phyloP scores from a whole-genome alignment of 1,140 invertebrate genomes.

The Eupristina koningsbergeri region DNA sequence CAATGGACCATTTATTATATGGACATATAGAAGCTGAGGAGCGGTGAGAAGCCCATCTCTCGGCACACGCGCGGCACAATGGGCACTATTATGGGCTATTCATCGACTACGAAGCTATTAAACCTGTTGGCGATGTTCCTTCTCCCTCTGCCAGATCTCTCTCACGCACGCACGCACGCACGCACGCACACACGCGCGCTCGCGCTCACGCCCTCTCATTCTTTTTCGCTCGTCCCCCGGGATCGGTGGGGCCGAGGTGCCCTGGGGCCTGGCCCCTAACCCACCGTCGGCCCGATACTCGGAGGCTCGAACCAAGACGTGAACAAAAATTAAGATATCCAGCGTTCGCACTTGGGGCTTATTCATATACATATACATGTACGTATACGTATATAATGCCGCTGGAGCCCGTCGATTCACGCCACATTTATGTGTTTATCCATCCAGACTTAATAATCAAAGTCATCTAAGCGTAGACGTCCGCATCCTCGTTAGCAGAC shows the following conservation, averaged over 20 bases:
- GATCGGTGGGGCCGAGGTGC: background rate
- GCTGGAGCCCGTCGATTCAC: background rate
- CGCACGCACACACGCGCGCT: background rate
- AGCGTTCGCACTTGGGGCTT: background rate
- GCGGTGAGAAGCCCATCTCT: conserved; percentile 53
- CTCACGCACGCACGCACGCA: conserved; percentile 11
- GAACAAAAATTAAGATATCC: conserved; percentile 55
- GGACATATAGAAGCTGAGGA: conserved; percentile 22
- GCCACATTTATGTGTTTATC: background rate
- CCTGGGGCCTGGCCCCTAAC: conserved; percentile 3
- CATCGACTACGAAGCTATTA: conserved; percentile 56
- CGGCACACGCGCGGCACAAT: conserved; percentile 59
- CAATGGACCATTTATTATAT: conserved; percentile 68
- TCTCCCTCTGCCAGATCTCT: conserved; percentile 20
- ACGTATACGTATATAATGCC: background rate
- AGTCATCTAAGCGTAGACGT: background rate
- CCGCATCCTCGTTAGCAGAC: background rate
- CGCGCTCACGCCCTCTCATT: background rate
- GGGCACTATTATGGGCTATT: conserved; percentile 66
- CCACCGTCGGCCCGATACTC: background rate
- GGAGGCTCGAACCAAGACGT: background rate
- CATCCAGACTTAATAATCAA: background rate
- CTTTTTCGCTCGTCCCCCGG: no score
- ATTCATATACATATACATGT: background rate
- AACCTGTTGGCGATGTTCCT: conserved; percentile 53